Evolutionary conservation across 2,888 invertebrate genomes (phyloP), one percentile per base, ranked within the genome.

Genomic region (Scotopteryx bipunctaria): DNA sequence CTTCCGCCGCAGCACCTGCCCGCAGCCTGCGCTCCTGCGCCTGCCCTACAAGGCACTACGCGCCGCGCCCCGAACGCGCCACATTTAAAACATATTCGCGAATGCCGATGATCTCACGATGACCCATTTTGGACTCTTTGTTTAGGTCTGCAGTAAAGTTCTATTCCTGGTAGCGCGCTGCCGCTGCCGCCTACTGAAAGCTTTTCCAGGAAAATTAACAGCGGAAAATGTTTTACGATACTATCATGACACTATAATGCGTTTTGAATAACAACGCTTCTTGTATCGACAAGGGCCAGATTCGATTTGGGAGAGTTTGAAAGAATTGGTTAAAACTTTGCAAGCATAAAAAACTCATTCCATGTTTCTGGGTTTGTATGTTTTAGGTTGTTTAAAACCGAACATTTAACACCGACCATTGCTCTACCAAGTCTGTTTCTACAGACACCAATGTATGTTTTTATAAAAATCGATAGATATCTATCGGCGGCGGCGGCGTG

Each of bases 1-100:
- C 74, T 76, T 77, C 78, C 81, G 41, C 43, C 66, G 70, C 67
- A 55, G 50, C 29, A 47, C 59, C 62, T 52, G 41, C 49, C 48
- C 41, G 48, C 52, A 40, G 19, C 9, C 14, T 57, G 60, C 61
- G 37, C 9, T 47, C 46, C 11, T n/a, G n/a, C n/a, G n/a, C 15
- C 45, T 33, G 41, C 60, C 59, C 21, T 57, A 47, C 46, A 60
- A 32, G 57, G 55, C 58, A 50, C 50, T 38, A 29, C 27, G 17
- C 2, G 2, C 14, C 33, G 5, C 25, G 23, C 17, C 42, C 32
- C 35, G 33, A 57, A 42, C 37, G 38, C 23, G 41, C 45, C 32
- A 5, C 31, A 50, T 45, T 52, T 46, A 53, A 47, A 56, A 43
- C 32, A 32, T 46, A 19, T 40, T 42, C 31, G 52, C 58, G 27